These are phyloP conservation scores for Salvelinus alpinus DNA, from an alignment of 2,113 vertebrate genomes.

Conservation along the genomic window DNA sequence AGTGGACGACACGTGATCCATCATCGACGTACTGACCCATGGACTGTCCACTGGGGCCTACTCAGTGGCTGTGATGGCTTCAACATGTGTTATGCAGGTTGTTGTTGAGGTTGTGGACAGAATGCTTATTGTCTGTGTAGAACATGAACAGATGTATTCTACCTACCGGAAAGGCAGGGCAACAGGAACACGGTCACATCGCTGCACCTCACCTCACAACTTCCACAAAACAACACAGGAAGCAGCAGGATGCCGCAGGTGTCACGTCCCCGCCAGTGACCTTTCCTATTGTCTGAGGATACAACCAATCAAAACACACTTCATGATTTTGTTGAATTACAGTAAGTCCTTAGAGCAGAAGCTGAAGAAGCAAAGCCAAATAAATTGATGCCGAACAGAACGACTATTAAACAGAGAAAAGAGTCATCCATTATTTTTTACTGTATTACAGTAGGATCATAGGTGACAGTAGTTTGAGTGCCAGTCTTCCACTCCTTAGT, in stretches of 20 bases:
- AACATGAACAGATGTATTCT: conserved; percentile 66
- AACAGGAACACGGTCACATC: conserved; percentile 61
- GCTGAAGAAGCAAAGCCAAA: too few relatives aligned
- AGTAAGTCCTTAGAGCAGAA: too few relatives aligned
- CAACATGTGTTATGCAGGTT: conserved; percentile 76
- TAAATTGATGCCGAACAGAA: too few relatives aligned
- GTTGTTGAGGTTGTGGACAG: conserved; percentile 65
- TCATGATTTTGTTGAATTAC: too few relatives aligned
- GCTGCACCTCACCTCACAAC: conserved; percentile 50
- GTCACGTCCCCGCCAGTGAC: conserved; percentile 16
- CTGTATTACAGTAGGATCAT: too few relatives aligned
- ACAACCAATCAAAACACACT: too few relatives aligned
- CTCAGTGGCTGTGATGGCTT: conserved; percentile 78
- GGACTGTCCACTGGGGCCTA: conserved; percentile 73
- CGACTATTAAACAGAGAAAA: too few relatives aligned
- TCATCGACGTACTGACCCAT: conserved; percentile 54
- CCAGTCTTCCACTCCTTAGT: too few relatives aligned
- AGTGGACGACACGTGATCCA: conserved; percentile 47
- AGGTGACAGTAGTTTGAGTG: too few relatives aligned
- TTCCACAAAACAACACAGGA: conserved; percentile 75
- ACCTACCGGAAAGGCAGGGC: conserved; percentile 82
- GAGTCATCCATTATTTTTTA: too few relatives aligned
- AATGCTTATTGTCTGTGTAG: conserved; percentile 41
- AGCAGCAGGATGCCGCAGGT: conserved; percentile 47
- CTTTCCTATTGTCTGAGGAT: background rate